phyloP scores from a whole-genome alignment of 2,797 vertebrate species.

The Limosa lapponica region DNA sequence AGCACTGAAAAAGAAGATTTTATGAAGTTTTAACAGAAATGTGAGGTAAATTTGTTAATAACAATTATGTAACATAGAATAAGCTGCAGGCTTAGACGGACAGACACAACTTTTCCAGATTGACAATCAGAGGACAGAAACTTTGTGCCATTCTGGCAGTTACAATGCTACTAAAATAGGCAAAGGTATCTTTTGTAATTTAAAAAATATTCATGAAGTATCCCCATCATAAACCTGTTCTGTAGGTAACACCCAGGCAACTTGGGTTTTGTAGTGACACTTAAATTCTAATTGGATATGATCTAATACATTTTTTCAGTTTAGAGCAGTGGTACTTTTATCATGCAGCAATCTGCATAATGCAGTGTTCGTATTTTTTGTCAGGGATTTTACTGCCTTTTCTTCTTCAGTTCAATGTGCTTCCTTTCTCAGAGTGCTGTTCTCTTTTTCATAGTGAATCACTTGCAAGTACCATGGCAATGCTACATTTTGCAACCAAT shows the following conservation, averaged over 20 bases:
- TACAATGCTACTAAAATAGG: background rate
- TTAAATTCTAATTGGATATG: background rate
- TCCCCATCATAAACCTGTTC: background rate
- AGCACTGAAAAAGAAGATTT: background rate
- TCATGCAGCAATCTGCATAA: background rate
- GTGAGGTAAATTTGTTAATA: background rate
- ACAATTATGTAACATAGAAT: background rate
- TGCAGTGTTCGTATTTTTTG: background rate
- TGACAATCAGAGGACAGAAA: background rate
- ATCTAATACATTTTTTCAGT: rapidly evolving
- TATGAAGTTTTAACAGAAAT: background rate
- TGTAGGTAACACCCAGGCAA: background rate
- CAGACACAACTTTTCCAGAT: background rate
- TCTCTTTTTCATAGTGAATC: background rate
- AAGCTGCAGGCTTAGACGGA: background rate
- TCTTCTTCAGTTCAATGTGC: background rate
- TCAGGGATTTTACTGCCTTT: background rate
- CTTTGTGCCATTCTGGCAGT: background rate
- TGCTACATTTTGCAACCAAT: background rate
- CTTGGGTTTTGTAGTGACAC: background rate
- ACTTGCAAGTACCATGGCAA: background rate
- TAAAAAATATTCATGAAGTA: background rate
- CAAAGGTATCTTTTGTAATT: background rate
- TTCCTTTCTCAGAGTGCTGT: background rate
- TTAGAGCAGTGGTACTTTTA: background rate